Base-by-base conservation (phyloP, 2,888 invertebrate genomes). In the Drosophila paramelanica region DNA sequence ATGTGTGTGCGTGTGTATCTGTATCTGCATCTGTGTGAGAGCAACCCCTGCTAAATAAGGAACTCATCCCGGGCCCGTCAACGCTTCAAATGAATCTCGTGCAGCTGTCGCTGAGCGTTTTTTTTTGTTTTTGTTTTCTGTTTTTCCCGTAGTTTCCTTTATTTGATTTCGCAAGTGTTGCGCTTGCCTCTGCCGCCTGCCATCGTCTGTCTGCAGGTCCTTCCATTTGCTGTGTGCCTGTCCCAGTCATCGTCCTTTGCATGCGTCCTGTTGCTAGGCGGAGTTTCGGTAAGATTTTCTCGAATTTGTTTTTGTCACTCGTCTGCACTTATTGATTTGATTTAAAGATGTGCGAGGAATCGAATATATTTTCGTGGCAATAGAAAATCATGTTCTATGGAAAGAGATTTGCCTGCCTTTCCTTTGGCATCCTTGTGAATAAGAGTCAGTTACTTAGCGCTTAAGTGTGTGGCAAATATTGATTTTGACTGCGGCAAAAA, bases 101-200 rank as follows among this genome's bases (percentile, higher is more conserved):
- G 88, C 82, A 87, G 85, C 88, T 77, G 77, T 59, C 71, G 71
- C 31, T 69, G 36, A 56, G 41, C 47, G 45, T 56, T 60, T 46
- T 65, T 17, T 14, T 14, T 7, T 1, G 3, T 8, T 17, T 52
- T 51, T 10, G 41, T 46, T 65, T 62, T 36, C 13, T 36, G 11
- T 11, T 36, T 52, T 50, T 31, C 47, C 43, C 57, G 50, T 64
- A 68, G 79, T 81, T 81, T 73, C 57, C 56, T 72, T 79, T 75
- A 87, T 87, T 77, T 79, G 72, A 85, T 83, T 83, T 87, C 49
- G 88, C 85, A 83, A 83, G 82, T 83, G 82, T 79, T 81, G 85
- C 81, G 67, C 53, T 25, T 47, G 47, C 39, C 31, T 8, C 14
- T 11, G 10, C 31, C 23, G 33, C 20, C 52, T 41, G 14, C 14